phyloP scores from a whole-genome alignment of 2,797 vertebrate species.

The Dromococcyx pavoninus region DNA sequence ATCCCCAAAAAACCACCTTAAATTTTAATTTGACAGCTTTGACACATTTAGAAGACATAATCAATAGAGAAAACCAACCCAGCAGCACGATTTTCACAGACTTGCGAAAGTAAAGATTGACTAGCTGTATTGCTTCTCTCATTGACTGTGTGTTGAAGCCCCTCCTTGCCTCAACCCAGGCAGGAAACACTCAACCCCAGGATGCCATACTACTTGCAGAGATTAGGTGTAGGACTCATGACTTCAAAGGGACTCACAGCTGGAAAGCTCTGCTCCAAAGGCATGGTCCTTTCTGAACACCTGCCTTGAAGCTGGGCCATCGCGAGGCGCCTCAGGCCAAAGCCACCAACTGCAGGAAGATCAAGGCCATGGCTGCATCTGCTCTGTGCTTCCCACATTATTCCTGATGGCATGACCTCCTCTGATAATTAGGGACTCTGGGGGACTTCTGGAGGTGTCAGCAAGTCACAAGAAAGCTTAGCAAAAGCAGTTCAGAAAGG shows the following conservation, averaged over 20 bases:
- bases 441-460: neutral
- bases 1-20: too few species aligned
- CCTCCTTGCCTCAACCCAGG: neutral
- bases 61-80: neutral
- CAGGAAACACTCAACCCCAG: neutral
- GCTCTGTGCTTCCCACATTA: neutral
- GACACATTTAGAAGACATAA: neutral
- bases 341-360: neutral
- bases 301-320: rapidly evolving
- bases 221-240: neutral
- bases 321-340: neutral
- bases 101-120: neutral
- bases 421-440: neutral
- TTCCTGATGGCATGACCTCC: neutral
- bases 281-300: neutral
- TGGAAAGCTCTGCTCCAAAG: neutral
- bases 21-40: too few species aligned
- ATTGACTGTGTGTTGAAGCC: rapidly evolving
- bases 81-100: neutral
- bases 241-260: neutral
- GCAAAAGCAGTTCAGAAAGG: neutral
- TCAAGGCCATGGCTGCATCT: neutral
- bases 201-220: neutral
- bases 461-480: neutral
- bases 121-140: neutral